Percentiles rank a stretch among this genome's conserved stretches.
These are phyloP conservation scores for Elephas maximus DNA, from an alignment of 2,113 vertebrate genomes.

Conservation along the genomic window DNA sequence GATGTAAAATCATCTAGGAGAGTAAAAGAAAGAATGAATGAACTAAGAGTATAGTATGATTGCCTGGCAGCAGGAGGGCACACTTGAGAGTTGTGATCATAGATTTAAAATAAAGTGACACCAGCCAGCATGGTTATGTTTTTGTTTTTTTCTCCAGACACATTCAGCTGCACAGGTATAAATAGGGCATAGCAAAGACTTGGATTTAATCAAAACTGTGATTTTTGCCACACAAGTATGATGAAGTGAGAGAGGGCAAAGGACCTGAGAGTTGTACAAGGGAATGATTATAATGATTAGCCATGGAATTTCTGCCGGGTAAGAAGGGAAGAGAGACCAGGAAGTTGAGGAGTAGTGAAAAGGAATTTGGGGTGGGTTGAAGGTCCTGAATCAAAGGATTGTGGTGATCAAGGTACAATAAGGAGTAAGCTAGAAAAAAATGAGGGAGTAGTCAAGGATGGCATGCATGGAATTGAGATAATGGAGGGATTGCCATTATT, in stretches of 20 bases:
- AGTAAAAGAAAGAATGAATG: fast-evolving
- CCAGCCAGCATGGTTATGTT: neutral
- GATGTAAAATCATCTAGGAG: neutral
- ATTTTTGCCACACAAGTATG: neutral
- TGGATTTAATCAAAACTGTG: neutral
- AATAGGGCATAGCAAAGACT: neutral
- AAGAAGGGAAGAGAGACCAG: neutral
- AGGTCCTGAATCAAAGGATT: neutral
- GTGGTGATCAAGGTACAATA: neutral
- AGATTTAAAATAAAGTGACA: neutral
- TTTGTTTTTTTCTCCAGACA: neutral
- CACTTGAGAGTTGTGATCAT: fast-evolving
- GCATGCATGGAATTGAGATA: neutral
- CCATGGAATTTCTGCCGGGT: neutral
- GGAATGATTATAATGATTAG: neutral
- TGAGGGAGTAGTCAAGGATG: neutral
- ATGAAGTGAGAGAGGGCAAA: neutral
- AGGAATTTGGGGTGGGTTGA: neutral
- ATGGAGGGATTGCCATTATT: neutral
- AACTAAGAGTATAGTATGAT: neutral
- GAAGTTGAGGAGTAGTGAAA: neutral
- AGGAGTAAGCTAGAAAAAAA: neutral
- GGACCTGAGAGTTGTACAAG: neutral
- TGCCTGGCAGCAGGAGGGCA: neutral
- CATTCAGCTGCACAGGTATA: neutral